phyloP scores from a whole-genome alignment of 2,113 vertebrate species.

The Mastomys coucha region DNA sequence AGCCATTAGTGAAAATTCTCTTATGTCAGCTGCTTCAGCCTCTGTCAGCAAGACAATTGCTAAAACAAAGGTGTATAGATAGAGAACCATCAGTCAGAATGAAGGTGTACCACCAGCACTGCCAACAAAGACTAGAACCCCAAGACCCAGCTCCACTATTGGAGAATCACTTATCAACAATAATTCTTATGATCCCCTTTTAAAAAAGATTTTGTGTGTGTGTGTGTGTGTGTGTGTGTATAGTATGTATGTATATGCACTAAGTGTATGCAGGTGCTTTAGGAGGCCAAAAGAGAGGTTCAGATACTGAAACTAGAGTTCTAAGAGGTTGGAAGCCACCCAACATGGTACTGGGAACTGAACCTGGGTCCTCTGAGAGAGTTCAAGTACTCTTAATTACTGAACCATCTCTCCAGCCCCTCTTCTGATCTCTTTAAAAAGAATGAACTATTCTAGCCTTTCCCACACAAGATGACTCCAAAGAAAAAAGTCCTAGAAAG shows the following conservation, averaged over 20 bases:
- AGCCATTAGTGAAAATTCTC: not conserved
- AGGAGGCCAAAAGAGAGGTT: not conserved
- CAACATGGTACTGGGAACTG: not conserved
- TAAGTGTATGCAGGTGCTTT: not conserved
- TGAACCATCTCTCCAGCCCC: not conserved
- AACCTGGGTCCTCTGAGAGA: not conserved
- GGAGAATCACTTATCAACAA: not conserved
- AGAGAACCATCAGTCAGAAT: not conserved
- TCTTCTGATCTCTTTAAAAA: not conserved
- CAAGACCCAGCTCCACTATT: not conserved
- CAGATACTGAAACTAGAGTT: not conserved
- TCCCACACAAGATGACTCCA: not conserved
- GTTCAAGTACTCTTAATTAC: not conserved
- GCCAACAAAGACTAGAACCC: not conserved
- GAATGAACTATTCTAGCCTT: not conserved
- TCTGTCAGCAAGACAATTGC: not conserved
- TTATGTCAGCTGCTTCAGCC: not conserved
- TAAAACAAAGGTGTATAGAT: not conserved
- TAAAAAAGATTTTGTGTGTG: not conserved
- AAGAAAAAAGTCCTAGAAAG: not conserved
- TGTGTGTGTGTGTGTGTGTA: not conserved
- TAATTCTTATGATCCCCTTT: not conserved
- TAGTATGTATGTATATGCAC: not conserved
- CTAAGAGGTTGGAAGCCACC: not conserved
- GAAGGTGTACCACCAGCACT: not conserved